These are phyloP conservation scores for Drosophila acutilabella DNA, from an alignment of 2,888 invertebrate species.

Conservation along the genomic window DNA sequence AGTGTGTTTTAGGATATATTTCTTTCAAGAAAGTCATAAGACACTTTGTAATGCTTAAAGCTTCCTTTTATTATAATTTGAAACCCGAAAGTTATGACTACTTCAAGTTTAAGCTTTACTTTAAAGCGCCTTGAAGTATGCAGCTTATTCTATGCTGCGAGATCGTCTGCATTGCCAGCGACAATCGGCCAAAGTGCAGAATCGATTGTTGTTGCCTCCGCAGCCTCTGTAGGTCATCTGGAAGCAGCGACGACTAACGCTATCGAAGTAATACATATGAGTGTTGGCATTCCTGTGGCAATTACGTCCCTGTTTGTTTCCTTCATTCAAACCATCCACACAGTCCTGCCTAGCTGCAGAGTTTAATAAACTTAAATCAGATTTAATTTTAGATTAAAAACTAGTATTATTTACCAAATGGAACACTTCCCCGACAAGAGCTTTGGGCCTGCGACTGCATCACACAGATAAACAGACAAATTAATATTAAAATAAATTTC, in stretches of 20 bases:
- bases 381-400: neutral
- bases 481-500: slow-evolving; percentile 13
- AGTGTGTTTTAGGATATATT: too few species aligned
- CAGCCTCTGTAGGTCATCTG: slow-evolving; percentile 19
- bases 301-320: neutral
- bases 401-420: neutral
- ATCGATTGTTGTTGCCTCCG: slow-evolving; percentile 26
- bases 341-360: slow-evolving; percentile 5
- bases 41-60: too few species aligned
- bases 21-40: too few species aligned
- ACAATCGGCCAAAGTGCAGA: slow-evolving; percentile 15
- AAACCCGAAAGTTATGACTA: too few species aligned
- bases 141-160: neutral
- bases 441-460: slow-evolving; percentile 9
- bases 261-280: slow-evolving; percentile 24
- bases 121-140: too few species aligned
- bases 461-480: slow-evolving; percentile 12
- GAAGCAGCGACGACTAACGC: slow-evolving; percentile 3
- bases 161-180: neutral
- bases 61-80: too few species aligned
- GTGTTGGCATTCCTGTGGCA: slow-evolving; percentile 5
- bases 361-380: neutral
- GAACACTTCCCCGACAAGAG: slow-evolving; percentile 12
- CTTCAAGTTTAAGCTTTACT: too few species aligned
- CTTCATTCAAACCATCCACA: slow-evolving; percentile 15